Conservation (phyloP, 2,888 invertebrate genomes). For the Empis livida region DNA sequence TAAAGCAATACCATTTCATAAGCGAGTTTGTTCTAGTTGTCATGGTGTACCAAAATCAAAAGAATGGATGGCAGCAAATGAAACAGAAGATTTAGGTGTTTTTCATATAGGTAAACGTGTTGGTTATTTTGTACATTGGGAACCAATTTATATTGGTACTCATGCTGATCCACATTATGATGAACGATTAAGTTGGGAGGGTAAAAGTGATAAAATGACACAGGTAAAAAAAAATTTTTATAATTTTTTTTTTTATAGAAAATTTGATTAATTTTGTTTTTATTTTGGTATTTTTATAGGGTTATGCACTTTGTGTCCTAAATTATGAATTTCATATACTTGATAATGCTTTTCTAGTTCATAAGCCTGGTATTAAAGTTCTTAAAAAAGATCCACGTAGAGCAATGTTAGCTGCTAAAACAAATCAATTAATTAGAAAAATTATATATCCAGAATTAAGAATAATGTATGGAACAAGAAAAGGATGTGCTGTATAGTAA, state of each 20-base stretch:
- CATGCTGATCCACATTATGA: slow-evolving; percentile 80
- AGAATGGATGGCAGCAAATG: slow-evolving; percentile 67
- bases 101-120: slow-evolving; percentile 75
- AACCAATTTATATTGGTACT: slow-evolving; percentile 87
- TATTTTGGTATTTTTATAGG: too few relatives aligned
- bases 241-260: too few relatives aligned
- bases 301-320: slow-evolving; percentile 77
- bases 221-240: slow-evolving; percentile 66
- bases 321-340: slow-evolving; percentile 88
- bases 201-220: slow-evolving; percentile 91
- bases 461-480: slow-evolving; percentile 65
- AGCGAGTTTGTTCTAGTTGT: slow-evolving; percentile 76
- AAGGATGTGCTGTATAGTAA: slow-evolving; percentile 66
- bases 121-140: slow-evolving; percentile 74
- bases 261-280: too few relatives aligned
- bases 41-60: slow-evolving; percentile 77
- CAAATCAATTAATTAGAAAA: slow-evolving; percentile 62
- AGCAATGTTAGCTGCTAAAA: slow-evolving; percentile 60
- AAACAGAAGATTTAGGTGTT: slow-evolving; percentile 56
- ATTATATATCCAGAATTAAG: slow-evolving; percentile 76
- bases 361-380: slow-evolving; percentile 82
- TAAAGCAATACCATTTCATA: slow-evolving; percentile 82
- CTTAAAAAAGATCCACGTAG: slow-evolving; percentile 66
- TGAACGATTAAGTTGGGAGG: slow-evolving; percentile 87
- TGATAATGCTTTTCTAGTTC: slow-evolving; percentile 86